These are phyloP conservation scores for Corella eumyota DNA, from an alignment of 23 tunicate genomes.

Conservation along the genomic window DNA sequence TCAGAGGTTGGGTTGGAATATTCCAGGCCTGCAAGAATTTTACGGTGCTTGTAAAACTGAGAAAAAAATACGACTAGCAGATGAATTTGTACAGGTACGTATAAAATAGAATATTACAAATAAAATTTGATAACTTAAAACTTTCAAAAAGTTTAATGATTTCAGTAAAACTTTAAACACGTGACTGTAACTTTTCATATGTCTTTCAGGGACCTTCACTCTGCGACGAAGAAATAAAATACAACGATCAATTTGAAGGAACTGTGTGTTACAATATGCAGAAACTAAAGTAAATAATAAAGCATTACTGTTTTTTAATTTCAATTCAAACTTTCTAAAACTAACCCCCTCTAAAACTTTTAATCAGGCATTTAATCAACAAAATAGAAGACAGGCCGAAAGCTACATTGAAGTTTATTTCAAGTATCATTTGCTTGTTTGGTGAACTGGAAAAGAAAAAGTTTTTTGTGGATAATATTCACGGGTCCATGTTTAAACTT, in stretches of 20 bases:
- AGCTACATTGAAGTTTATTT: slow-evolving; percentile 9
- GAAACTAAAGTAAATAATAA: slow-evolving; percentile 2
- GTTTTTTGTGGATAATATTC: slow-evolving; percentile 26
- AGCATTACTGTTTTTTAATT: not conserved
- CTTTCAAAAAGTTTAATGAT: too few relatives aligned
- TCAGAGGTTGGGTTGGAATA: not conserved
- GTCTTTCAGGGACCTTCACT: not conserved
- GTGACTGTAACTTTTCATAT: too few relatives aligned
- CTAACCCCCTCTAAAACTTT: too few relatives aligned
- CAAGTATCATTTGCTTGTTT: slow-evolving; percentile 25
- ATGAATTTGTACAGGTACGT: not conserved
- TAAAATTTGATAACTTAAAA: too few relatives aligned
- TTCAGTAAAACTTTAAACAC: too few relatives aligned
- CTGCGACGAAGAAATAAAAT: not conserved
- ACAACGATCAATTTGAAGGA: not conserved
- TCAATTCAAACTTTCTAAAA: not conserved
- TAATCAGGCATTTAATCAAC: slow-evolving; percentile 6
- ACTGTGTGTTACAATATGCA: not conserved
- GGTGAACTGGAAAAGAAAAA: slow-evolving; percentile 17
- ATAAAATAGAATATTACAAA: too few relatives aligned
- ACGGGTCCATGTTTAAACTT: slow-evolving; percentile 14
- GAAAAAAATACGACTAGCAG: not conserved
- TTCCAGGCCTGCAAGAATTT: slow-evolving; percentile 1
- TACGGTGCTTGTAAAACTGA: slow-evolving; percentile 2
- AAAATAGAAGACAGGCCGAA: slow-evolving; percentile 2